Evolutionary conservation across 2,888 invertebrate species (phyloP).

Genomic region (Oscheius onirici): DNA sequence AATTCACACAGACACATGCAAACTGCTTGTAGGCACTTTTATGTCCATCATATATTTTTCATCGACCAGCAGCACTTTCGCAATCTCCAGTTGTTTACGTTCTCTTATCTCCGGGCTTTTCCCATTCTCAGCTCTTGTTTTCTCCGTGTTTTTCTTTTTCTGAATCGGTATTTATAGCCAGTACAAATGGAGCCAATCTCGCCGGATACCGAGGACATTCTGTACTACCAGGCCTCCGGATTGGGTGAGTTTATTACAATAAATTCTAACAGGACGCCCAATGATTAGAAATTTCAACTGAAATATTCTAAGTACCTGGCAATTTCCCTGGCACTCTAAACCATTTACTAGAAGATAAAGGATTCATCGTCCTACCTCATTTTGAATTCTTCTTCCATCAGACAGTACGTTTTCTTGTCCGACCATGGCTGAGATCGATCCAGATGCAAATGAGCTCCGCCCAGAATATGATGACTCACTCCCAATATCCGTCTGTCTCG

Average conservation of each 20-base stretch:
- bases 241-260: constrained; percentile 1
- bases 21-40: neutral
- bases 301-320: no score
- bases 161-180: neutral
- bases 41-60: neutral
- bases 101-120: constrained; percentile 6
- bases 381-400: neutral
- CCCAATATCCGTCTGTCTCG: constrained; percentile 8
- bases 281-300: no score
- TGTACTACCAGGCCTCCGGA: constrained; percentile 19
- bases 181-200: constrained; percentile 9
- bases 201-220: neutral
- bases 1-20: constrained; percentile 3
- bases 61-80: neutral
- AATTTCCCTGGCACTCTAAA: no score
- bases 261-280: no score
- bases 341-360: no score
- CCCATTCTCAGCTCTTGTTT: neutral
- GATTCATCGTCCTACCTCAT: no score
- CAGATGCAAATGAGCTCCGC: constrained; percentile 23
- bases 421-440: constrained; percentile 20
- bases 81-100: neutral
- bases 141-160: neutral
- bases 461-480: constrained; percentile 20
- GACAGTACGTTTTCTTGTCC: neutral